A percentile compares a stretch with the other conserved stretches of the same genome.
These are phyloP conservation scores for Cacoxenus indagator DNA, from an alignment of 2,888 invertebrate genomes.

Conservation along the genomic window DNA sequence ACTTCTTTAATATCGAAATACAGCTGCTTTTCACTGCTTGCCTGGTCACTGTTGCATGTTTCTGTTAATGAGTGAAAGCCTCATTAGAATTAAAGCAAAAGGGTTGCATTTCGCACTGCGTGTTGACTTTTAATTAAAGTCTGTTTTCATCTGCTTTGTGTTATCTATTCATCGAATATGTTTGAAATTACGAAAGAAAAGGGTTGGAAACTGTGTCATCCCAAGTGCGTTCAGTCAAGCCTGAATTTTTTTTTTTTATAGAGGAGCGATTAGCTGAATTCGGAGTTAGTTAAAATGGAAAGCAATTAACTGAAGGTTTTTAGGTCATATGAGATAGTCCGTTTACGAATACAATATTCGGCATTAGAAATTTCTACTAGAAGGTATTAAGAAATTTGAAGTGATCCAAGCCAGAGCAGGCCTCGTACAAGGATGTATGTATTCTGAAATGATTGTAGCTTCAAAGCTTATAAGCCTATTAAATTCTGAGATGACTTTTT, in stretches of 20 bases:
- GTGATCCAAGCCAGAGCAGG: no score
- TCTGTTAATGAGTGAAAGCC: constrained; percentile 41
- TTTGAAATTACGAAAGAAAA: neutral
- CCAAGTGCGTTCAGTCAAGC: constrained; percentile 4
- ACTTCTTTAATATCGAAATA: constrained; percentile 24
- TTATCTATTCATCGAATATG: constrained; percentile 52
- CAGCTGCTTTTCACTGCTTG: constrained; percentile 36
- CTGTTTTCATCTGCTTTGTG: constrained; percentile 35
- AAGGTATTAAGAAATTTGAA: no score
- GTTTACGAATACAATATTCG: no score
- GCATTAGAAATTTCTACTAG: no score
- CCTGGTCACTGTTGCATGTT: neutral
- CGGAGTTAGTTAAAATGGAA: no score
- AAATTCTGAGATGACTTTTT: no score
- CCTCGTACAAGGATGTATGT: no score
- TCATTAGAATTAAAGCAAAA: constrained; percentile 42
- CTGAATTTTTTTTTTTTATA: neutral
- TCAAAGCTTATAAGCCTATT: no score
- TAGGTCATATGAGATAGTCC: no score
- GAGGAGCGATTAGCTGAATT: no score
- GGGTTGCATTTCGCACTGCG: constrained; percentile 33
- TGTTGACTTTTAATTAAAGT: constrained; percentile 41
- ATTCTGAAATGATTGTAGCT: no score
- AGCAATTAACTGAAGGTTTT: no score
- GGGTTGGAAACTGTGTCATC: constrained; percentile 37